Conservation (phyloP, 2,797 vertebrate genomes). For the Phaenicophaeus curvirostris region DNA sequence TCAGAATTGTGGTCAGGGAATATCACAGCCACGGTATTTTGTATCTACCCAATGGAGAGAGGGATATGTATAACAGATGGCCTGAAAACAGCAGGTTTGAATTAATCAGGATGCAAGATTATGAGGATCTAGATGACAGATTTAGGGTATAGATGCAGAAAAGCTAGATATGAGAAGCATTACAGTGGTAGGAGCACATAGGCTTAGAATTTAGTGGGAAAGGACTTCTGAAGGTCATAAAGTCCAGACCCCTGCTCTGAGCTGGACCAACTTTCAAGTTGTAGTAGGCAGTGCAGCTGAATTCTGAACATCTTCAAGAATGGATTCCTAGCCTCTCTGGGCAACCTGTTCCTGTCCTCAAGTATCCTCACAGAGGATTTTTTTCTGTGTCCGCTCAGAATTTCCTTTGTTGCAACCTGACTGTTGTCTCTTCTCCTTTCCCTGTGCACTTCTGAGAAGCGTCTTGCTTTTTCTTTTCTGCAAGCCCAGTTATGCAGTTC, state of each 20-base stretch:
- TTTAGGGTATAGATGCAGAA: constrained; percentile 51
- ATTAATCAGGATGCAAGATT: constrained; percentile 55
- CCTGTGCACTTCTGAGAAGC: not conserved
- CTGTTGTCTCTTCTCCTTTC: not conserved
- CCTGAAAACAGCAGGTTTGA: constrained; percentile 37
- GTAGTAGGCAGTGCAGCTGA: not conserved
- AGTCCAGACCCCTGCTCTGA: not conserved
- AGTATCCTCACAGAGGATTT: not conserved
- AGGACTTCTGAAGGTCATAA: not conserved
- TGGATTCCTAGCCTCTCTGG: not conserved
- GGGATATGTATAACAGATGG: constrained; percentile 46
- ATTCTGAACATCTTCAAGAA: not conserved
- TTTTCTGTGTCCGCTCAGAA: not conserved
- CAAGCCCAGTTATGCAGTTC: not conserved
- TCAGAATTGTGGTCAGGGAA: constrained; percentile 18
- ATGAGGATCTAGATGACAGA: constrained; percentile 45
- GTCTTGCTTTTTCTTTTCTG: not conserved
- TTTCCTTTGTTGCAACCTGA: not conserved
- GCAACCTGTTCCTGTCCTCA: not conserved
- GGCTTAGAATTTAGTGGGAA: constrained; percentile 7
- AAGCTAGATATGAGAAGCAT: constrained; percentile 9
- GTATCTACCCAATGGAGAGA: not conserved
- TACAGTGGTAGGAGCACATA: not conserved
- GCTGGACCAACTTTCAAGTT: not conserved
- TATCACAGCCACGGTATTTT: not conserved